A percentile compares a stretch with the other conserved stretches of the same genome.
Evolutionary conservation across 2,888 invertebrate genomes (phyloP).

Genomic region (Helleia helle): DNA sequence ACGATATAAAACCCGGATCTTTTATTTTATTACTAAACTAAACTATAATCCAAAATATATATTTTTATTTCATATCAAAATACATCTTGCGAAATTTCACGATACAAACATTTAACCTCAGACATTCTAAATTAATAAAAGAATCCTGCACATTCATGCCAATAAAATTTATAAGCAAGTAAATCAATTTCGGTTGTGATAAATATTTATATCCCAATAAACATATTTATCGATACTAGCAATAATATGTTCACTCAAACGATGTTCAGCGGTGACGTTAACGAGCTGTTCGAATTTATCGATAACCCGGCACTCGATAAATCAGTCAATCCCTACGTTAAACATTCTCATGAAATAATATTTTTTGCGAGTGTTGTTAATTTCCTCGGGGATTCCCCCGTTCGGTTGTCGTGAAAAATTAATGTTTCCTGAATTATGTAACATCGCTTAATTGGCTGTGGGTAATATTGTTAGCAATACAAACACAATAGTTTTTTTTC

Average conservation of each 20-base stretch:
- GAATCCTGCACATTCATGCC: neutral
- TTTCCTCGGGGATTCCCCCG: conserved; percentile 9
- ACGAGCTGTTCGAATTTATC: neutral
- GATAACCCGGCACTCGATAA: neutral
- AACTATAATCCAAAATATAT: no score
- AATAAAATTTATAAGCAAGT: neutral
- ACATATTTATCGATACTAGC: neutral
- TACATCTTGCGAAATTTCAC: neutral
- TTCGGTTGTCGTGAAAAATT: conserved; percentile 9
- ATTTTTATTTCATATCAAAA: no score
- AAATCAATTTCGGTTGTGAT: neutral
- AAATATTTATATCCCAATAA: neutral
- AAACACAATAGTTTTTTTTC: no score
- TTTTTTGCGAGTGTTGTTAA: conserved; percentile 3
- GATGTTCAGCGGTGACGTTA: neutral
- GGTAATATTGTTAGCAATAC: no score
- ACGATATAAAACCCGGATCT: no score
- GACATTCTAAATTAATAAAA: neutral
- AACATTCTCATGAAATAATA: conserved; percentile 1
- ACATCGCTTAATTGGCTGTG: conserved; percentile 1
- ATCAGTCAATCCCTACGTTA: conserved; percentile 2
- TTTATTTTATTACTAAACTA: no score
- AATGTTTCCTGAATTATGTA: conserved; percentile 9
- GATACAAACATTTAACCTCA: neutral
- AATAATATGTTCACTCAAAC: neutral